phyloP scores from a whole-genome alignment of 1,140 invertebrate genomes.

The Cherax quadricarinatus region DNA sequence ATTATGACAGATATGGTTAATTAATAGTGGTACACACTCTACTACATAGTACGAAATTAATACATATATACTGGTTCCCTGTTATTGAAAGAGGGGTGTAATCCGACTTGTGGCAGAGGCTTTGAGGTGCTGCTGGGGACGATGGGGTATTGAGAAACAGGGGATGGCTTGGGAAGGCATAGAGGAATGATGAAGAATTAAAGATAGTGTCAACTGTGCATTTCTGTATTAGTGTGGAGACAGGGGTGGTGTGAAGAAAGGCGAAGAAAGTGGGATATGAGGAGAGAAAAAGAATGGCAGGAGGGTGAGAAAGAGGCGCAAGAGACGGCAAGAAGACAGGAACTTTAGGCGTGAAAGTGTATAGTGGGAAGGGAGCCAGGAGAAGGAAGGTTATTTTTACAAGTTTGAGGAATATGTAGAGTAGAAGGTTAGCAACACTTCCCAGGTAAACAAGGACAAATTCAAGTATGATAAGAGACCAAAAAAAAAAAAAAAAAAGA shows the following conservation, averaged over 20 bases:
- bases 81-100: background rate
- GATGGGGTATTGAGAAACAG: too few species aligned
- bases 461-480: background rate
- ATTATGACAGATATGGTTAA: background rate
- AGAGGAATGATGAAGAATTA: too few species aligned
- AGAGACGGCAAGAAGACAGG: background rate
- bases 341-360: too few species aligned
- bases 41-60: background rate
- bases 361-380: too few species aligned
- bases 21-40: background rate
- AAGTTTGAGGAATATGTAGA: too few species aligned
- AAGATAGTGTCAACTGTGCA: too few species aligned
- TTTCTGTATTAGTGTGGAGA: background rate
- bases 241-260: background rate
- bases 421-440: too few species aligned
- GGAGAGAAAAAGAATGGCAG: background rate
- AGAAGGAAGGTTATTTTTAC: too few species aligned
- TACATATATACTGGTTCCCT: background rate
- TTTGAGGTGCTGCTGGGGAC: too few species aligned
- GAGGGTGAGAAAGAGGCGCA: too few species aligned
- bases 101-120: background rate
- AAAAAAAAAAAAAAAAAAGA: background rate
- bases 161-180: too few species aligned
- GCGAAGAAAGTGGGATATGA: background rate
- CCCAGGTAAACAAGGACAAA: too few species aligned